phyloP scores from a whole-genome alignment of 2,113 vertebrate genomes.

The Amia ocellicauda region DNA sequence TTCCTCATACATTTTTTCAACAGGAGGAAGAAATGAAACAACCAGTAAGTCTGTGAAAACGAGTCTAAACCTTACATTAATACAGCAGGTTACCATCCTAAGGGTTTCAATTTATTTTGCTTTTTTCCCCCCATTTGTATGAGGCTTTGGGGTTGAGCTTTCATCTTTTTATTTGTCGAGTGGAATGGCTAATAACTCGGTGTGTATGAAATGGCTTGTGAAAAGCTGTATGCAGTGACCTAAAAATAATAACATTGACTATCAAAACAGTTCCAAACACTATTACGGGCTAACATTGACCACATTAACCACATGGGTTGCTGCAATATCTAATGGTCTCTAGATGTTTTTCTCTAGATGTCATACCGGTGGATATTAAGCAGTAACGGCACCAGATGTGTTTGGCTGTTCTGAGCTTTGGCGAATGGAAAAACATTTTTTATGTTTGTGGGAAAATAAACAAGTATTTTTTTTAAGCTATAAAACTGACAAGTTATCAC shows the following conservation, averaged over 20 bases:
- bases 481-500: too few relatives aligned
- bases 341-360: too few relatives aligned
- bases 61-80: constrained; percentile 16
- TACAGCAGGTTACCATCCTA: neutral
- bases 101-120: too few relatives aligned
- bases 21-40: constrained; percentile 87
- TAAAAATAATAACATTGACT: neutral
- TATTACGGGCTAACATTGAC: neutral
- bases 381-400: too few relatives aligned
- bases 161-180: neutral
- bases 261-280: neutral
- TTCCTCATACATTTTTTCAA: constrained; percentile 71
- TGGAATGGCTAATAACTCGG: neutral
- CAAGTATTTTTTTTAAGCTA: too few relatives aligned
- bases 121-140: neutral
- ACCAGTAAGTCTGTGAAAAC: constrained; percentile 71
- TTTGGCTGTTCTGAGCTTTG: too few relatives aligned
- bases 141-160: neutral
- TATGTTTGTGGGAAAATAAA: too few relatives aligned
- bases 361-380: too few relatives aligned
- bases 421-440: too few relatives aligned
- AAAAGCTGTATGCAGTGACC: neutral
- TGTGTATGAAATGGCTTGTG: constrained; percentile 1
- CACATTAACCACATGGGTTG: neutral
- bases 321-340: too few relatives aligned